These are phyloP conservation scores for Bombyx huttoni DNA, from an alignment of 2,888 invertebrate species.

Conservation along the genomic window DNA sequence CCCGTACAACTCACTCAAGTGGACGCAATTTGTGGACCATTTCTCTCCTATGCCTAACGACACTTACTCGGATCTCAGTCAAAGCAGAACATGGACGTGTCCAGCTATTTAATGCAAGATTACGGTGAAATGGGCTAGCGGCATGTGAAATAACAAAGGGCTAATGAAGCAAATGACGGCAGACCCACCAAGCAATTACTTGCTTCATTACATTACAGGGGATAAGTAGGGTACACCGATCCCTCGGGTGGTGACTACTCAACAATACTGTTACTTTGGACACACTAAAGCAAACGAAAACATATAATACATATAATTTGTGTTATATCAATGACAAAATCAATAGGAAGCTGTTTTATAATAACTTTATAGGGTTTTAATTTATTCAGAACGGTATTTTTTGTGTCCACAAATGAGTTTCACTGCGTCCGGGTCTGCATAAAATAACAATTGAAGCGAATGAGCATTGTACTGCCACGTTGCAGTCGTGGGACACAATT, in stretches of 20 bases:
- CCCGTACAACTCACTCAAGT: constrained; percentile 19
- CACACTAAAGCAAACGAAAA: not conserved
- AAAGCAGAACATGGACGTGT: constrained; percentile 32
- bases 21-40: constrained; percentile 57
- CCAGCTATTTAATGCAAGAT: not conserved
- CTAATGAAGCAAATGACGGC: not conserved
- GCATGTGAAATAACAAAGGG: not conserved
- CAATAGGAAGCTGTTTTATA: not conserved
- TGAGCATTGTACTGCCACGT: constrained; percentile 33
- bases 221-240: not conserved
- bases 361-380: not conserved
- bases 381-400: not conserved
- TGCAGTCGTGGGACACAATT: constrained; percentile 49
- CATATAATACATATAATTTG: not conserved
- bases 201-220: not conserved
- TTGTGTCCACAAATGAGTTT: not conserved
- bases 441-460: constrained; percentile 48
- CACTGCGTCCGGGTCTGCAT: constrained; percentile 33
- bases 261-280: not conserved
- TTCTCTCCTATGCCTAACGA: constrained; percentile 48
- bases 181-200: not conserved
- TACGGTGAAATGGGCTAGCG: not conserved
- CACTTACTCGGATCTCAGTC: constrained; percentile 41
- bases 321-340: not conserved
- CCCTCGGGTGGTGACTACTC: not conserved